A percentile compares a stretch with the other conserved stretches of the same genome.
These are phyloP conservation scores for Scaptomyza cyrtandrae DNA, from an alignment of 2,888 invertebrate species.

Conservation along the genomic window DNA sequence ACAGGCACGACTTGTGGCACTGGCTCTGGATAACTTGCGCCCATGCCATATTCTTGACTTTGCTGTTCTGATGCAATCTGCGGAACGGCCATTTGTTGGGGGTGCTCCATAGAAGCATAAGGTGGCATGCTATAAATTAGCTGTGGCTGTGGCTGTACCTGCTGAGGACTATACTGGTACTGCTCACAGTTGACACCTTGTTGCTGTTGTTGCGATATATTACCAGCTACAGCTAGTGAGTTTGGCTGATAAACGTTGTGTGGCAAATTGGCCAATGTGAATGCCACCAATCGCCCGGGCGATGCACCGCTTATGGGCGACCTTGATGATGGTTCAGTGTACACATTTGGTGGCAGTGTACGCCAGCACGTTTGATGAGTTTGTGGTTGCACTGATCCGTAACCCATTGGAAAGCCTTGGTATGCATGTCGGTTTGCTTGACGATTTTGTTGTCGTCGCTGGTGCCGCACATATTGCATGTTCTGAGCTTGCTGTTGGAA, in stretches of 20 bases:
- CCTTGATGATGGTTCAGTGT: not conserved
- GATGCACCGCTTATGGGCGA: not conserved
- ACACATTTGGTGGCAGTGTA: not conserved
- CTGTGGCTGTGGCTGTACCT: not conserved
- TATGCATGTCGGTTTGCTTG: not conserved
- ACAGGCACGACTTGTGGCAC: no score
- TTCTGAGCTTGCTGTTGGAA: not conserved
- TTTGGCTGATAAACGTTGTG: not conserved
- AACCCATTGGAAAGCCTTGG: not conserved
- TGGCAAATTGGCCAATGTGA: not conserved
- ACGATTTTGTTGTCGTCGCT: not conserved
- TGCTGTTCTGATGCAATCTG: not conserved
- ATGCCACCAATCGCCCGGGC: not conserved
- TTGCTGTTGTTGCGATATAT: not conserved
- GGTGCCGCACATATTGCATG: not conserved
- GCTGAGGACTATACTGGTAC: not conserved
- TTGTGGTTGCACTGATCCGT: not conserved
- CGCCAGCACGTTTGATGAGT: not conserved
- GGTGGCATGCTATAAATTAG: not conserved
- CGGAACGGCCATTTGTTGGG: not conserved
- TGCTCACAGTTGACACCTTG: not conserved
- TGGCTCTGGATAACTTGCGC: no score
- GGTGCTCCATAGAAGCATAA: not conserved
- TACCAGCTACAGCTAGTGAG: not conserved
- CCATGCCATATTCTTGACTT: not conserved